A percentile compares a stretch with the other conserved stretches of the same genome.
phyloP scores from a whole-genome alignment of 2,797 vertebrate species.

The Rhabdomys pumilio region DNA sequence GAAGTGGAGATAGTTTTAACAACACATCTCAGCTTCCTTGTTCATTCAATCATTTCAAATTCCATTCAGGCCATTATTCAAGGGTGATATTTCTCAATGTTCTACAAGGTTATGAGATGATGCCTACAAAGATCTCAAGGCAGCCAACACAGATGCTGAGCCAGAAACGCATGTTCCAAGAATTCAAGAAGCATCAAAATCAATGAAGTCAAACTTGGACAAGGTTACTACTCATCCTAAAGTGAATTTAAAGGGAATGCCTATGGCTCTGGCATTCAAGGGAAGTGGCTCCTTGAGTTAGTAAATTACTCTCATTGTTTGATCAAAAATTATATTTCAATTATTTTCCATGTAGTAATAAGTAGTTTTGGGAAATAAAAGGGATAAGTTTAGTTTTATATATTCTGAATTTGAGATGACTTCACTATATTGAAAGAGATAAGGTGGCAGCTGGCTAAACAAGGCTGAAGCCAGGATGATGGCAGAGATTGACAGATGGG shows the following conservation, averaged over 20 bases:
- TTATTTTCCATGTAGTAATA: conserved; percentile 22
- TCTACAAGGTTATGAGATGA: not conserved
- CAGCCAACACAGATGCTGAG: not conserved
- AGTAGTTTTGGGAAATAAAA: conserved; percentile 23
- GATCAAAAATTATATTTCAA: conserved; percentile 20
- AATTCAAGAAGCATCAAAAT: conserved; percentile 33
- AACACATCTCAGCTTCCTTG: not conserved
- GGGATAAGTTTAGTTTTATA: not conserved
- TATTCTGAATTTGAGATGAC: not conserved
- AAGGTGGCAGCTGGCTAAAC: not conserved
- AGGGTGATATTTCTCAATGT: not conserved
- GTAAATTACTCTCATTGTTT: not conserved
- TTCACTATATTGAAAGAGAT: not conserved
- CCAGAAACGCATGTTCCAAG: not conserved
- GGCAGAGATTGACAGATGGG: not conserved
- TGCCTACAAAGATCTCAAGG: not conserved
- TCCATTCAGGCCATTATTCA: not conserved
- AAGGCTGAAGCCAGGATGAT: not conserved
- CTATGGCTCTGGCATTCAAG: not conserved
- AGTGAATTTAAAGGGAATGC: not conserved
- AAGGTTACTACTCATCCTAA: not conserved
- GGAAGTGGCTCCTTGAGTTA: not conserved
- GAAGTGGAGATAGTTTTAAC: not conserved
- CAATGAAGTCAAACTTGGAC: not conserved
- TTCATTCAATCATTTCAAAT: not conserved